phyloP scores from a whole-genome alignment of 2,797 vertebrate genomes.

The Stomatorhinus walkeri region DNA sequence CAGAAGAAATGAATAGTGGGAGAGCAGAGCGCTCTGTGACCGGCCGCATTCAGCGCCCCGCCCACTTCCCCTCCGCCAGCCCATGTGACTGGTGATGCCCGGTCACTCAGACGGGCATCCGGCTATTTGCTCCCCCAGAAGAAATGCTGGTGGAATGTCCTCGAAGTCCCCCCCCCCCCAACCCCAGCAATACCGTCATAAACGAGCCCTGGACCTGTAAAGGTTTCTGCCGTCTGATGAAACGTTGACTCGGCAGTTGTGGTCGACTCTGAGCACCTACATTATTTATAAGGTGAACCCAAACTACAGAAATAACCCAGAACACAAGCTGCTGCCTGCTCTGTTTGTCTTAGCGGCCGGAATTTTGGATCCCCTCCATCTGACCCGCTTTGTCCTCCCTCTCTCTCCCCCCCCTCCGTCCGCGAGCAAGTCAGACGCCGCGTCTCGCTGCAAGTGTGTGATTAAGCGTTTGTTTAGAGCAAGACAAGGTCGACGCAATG shows the following conservation, averaged over 20 bases:
- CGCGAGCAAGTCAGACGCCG: neutral
- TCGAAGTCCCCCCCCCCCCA: neutral
- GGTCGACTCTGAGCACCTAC: neutral
- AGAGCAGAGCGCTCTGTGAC: neutral
- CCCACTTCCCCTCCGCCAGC: conserved; percentile 23
- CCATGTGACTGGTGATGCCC: neutral
- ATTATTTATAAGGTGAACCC: conserved; percentile 28
- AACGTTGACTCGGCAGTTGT: conserved; percentile 1
- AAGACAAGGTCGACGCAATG: neutral
- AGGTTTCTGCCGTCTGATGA: conserved; percentile 21
- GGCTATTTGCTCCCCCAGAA: neutral
- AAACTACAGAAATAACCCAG: conserved; percentile 20
- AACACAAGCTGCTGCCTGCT: conserved; percentile 7
- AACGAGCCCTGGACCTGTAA: conserved; percentile 21
- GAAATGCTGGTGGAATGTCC: neutral
- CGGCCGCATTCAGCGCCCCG: neutral
- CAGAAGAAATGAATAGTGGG: conserved; percentile 17
- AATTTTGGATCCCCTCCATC: neutral
- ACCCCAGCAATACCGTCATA: neutral
- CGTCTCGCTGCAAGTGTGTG: neutral
- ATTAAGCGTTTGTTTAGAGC: conserved; percentile 6
- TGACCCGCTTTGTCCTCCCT: neutral
- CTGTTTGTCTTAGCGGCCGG: neutral
- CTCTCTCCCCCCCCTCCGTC: neutral
- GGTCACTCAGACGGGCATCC: neutral